phyloP scores from a whole-genome alignment of 2,113 vertebrate species.

The Eulemur rufifrons region DNA sequence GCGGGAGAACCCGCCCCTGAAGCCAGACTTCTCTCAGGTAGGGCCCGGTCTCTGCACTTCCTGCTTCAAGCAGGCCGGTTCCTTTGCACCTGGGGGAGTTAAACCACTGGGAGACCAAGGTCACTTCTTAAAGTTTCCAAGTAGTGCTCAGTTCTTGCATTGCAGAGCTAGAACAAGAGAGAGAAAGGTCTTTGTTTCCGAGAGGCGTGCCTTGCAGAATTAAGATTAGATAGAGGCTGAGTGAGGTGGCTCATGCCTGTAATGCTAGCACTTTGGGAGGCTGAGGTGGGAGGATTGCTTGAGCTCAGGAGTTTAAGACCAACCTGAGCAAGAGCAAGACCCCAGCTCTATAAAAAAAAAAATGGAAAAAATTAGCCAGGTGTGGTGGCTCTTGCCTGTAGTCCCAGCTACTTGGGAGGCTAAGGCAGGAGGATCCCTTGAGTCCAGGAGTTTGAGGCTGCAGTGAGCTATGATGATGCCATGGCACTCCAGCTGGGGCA shows the following conservation, averaged over 20 bases:
- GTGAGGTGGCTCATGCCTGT: too few species aligned
- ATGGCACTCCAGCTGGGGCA: background rate
- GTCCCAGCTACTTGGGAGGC: background rate
- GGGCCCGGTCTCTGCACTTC: background rate
- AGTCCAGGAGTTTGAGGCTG: background rate
- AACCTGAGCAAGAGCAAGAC: background rate
- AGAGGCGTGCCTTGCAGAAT: background rate
- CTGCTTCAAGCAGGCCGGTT: background rate
- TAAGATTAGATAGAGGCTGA: background rate
- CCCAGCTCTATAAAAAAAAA: background rate
- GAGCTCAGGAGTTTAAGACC: background rate
- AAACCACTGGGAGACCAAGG: background rate
- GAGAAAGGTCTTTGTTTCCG: background rate
- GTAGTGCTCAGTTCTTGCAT: background rate
- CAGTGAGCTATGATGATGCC: too few species aligned
- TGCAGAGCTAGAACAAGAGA: background rate
- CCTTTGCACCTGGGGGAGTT: background rate
- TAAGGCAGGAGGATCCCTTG: background rate
- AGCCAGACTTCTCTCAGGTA: slow-evolving; percentile 94
- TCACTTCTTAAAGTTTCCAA: slow-evolving; percentile 28
- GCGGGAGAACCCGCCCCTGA: slow-evolving; percentile 92
- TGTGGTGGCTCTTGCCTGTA: background rate
- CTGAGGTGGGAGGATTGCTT: background rate
- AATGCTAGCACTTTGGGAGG: background rate
- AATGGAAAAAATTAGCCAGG: background rate